Base-by-base conservation (phyloP, 2,888 invertebrate species). In the Zhuqinia jingwanae region DNA sequence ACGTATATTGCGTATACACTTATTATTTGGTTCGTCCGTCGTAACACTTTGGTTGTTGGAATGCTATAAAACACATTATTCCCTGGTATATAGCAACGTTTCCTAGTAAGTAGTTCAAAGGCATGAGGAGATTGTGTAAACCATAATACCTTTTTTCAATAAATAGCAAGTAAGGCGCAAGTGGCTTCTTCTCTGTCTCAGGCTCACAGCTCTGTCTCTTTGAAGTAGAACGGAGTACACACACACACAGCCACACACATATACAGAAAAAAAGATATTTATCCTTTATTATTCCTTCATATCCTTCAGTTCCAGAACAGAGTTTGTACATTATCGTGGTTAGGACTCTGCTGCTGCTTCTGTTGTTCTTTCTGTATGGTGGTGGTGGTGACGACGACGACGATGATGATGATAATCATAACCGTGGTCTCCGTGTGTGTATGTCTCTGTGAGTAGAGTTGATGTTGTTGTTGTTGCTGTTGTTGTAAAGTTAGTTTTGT, bases 281-380 rank as follows among this genome's bases (percentile, higher is more conserved):
- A 87, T 87, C 82, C 87, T n/a, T n/a, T n/a, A n/a, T n/a, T n/a
- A n/a, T 87, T 60, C 82, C 47, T 82, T 87, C 87, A 68, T 82
- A 87, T 87, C 87, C 82, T 82, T 87, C 87, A 87, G 87, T 87
- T 87, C 87, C 87, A 87, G 87, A 78, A 47, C 47, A 86, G 87
- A 68, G 81, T 73, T 76, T 68, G 82, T 79, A 82, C 87, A 82
- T 82, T 82, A 87, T 82, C 56, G 65, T 63, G 42, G 42, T 45
- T 50, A 63, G 79, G 20, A 45, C 60, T 68, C 47, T 78, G 63
- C 63, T 63, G n/a, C 53, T 47, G 2, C 36, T 42, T 30, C 45
- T 60, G 45, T 45, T 76, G 68, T 68, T 68, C 68, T 68, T 42
- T 68, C 45, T 68, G 20, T 42, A 17, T 70, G 47, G 47, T 47